phyloP scores from a whole-genome alignment of 1,140 invertebrate species.

The Apis cerana region DNA sequence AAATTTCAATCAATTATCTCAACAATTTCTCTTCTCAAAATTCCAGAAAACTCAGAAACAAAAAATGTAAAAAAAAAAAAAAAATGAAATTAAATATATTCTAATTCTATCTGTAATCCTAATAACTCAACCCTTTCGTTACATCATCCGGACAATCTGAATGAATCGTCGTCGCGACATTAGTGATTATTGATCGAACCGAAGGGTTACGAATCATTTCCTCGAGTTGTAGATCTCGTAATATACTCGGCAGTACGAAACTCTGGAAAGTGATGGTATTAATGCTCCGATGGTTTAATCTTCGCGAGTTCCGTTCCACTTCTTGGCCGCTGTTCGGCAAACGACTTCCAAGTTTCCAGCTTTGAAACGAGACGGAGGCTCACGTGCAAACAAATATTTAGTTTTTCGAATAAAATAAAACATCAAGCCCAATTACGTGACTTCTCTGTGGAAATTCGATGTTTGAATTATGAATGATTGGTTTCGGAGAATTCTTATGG shows the following conservation, averaged over 20 bases:
- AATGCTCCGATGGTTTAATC: conserved; percentile 18
- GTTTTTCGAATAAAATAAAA: background rate
- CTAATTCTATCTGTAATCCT: background rate
- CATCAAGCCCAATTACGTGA: background rate
- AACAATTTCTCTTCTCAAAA: no score
- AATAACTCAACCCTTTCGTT: background rate
- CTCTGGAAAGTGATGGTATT: background rate
- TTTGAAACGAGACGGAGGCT: background rate
- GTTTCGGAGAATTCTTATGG: background rate
- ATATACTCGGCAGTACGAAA: background rate
- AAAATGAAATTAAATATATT: background rate
- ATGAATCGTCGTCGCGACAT: background rate
- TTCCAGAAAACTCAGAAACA: no score
- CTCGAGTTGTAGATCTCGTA: background rate
- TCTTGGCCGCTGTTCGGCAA: background rate
- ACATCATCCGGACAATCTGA: no score
- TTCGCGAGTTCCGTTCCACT: background rate
- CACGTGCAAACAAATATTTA: background rate
- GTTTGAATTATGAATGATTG: background rate
- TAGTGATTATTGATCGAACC: background rate
- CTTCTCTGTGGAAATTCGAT: background rate
- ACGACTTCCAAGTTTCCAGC: background rate
- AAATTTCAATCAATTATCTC: no score
- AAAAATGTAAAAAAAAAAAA: no score
- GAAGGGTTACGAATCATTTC: background rate